Conservation (phyloP, 2,113 vertebrate genomes). For the Callospermophilus lateralis region DNA sequence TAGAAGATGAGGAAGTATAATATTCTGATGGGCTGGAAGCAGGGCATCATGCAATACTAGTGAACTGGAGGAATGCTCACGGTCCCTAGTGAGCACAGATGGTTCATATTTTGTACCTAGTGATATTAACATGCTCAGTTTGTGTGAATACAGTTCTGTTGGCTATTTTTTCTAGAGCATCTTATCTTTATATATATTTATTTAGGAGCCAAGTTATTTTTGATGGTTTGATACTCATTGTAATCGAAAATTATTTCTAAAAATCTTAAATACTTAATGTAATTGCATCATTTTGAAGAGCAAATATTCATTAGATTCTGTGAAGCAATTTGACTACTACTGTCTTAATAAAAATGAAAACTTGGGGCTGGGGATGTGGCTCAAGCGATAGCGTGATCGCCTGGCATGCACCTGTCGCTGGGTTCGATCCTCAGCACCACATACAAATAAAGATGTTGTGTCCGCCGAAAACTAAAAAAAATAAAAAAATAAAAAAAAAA, state of each 20-base stretch:
- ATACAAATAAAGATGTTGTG: too few species aligned
- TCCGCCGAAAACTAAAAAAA: too few species aligned
- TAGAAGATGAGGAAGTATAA: neutral
- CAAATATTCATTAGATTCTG: neutral
- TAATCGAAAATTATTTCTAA: constrained; percentile 9
- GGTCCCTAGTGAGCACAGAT: fast-evolving
- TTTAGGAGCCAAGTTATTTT: neutral
- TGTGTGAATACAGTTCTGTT: neutral
- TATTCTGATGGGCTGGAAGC: neutral
- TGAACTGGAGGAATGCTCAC: too few species aligned
- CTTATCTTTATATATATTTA: neutral
- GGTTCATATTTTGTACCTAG: neutral
- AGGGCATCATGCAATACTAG: neutral
- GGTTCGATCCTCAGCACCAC: too few species aligned
- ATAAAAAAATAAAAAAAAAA: too few species aligned
- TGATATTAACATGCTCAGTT: neutral
- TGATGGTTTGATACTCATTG: neutral
- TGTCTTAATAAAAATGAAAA: neutral
- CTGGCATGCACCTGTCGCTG: too few species aligned
- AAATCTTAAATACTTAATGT: neutral
- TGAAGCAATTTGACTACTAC: neutral
- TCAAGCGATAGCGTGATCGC: too few species aligned
- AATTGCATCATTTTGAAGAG: neutral
- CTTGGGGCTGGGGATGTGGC: neutral
- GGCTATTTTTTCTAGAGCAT: neutral